These are phyloP conservation scores for Pipistrellus pygmaeus DNA, from an alignment of 2,797 vertebrate species.

Conservation along the genomic window DNA sequence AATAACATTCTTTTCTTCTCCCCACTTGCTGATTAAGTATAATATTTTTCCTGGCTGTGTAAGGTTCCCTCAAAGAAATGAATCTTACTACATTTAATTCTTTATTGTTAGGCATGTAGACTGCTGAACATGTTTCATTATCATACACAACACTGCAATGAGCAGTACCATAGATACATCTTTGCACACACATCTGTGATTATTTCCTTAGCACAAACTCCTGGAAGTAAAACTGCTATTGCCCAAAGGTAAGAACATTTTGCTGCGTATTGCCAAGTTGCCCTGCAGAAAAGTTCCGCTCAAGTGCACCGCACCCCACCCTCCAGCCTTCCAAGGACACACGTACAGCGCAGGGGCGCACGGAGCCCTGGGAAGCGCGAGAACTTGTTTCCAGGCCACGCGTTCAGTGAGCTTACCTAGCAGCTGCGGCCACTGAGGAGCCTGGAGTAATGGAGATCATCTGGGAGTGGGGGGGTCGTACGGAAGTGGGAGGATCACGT, in stretches of 20 bases:
- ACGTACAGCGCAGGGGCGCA: not conserved
- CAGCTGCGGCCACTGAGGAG: not conserved
- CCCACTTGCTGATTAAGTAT: not conserved
- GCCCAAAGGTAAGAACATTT: not conserved
- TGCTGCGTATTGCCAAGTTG: not conserved
- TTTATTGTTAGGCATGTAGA: not conserved
- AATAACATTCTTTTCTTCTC: not conserved
- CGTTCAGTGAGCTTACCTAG: not conserved
- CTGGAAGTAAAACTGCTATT: conserved; percentile 18
- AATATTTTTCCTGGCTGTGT: not conserved
- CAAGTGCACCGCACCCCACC: not conserved
- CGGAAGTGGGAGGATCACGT: no score
- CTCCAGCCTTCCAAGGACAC: not conserved
- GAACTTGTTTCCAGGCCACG: not conserved
- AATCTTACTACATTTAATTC: not conserved
- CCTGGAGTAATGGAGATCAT: no score
- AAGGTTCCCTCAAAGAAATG: not conserved
- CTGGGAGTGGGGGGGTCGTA: no score
- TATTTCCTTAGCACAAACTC: conserved; percentile 7
- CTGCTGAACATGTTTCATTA: not conserved
- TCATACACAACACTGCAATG: not conserved
- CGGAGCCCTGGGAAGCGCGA: not conserved
- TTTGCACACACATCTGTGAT: not conserved
- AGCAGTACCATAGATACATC: not conserved
- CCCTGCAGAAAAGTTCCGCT: not conserved